These are phyloP conservation scores for Anthoscopus minutus DNA, from an alignment of 2,113 vertebrate genomes.

Conservation along the genomic window DNA sequence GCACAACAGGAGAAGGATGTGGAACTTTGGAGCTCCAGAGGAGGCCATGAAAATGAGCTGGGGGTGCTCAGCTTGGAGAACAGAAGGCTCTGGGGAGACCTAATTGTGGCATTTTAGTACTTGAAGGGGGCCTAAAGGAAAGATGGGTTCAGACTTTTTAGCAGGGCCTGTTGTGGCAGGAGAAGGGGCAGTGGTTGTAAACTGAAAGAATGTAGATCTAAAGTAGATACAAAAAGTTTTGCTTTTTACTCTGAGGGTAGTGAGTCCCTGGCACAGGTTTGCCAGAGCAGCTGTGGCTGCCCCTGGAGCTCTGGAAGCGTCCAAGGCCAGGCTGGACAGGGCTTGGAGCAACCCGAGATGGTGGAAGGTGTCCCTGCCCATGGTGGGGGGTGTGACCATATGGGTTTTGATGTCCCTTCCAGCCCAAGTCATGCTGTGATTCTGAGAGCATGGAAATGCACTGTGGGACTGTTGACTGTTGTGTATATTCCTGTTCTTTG, in stretches of 20 bases:
- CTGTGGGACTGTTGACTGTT: fast-evolving
- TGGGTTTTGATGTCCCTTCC: neutral
- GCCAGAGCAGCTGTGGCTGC: neutral
- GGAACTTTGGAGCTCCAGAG: neutral
- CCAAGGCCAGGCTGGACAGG: neutral
- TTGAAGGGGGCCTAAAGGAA: no score
- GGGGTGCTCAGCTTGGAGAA: neutral
- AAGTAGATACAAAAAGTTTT: neutral
- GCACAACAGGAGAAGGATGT: neutral
- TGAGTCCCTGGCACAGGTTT: fast-evolving
- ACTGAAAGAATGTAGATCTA: neutral
- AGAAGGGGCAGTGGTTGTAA: neutral
- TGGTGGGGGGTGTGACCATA: neutral
- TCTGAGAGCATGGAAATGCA: neutral
- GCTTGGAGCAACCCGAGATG: fast-evolving
- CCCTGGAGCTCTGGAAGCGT: neutral
- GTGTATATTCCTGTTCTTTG: neutral
- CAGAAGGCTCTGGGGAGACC: neutral
- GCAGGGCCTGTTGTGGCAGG: neutral
- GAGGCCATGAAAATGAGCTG: neutral
- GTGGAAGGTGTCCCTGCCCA: neutral
- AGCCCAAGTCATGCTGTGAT: neutral
- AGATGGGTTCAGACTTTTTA: neutral
- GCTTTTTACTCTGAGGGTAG: neutral
- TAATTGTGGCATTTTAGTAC: neutral